phyloP scores from a whole-genome alignment of 2,113 vertebrate species.

The Oceanodroma tethys region DNA sequence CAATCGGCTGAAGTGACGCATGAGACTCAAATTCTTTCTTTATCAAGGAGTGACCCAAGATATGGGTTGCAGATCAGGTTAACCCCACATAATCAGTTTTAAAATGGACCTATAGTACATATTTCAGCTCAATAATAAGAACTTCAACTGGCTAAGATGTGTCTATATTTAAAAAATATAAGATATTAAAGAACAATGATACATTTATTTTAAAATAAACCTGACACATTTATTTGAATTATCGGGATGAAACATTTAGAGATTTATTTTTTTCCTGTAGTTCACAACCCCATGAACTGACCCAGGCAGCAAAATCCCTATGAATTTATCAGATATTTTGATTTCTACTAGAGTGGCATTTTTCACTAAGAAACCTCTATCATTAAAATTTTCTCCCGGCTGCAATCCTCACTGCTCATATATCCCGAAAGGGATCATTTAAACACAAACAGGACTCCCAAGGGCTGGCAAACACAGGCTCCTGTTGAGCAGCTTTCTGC shows the following conservation, averaged over 20 bases:
- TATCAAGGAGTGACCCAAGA: background rate
- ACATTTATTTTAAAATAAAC: background rate
- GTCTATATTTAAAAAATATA: background rate
- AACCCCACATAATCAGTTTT: background rate
- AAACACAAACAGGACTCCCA: background rate
- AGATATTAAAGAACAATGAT: background rate
- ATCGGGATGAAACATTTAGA: background rate
- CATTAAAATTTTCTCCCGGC: background rate
- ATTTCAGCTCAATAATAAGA: background rate
- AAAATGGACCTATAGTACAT: background rate
- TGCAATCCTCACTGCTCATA: background rate
- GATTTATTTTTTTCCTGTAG: background rate
- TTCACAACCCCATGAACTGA: background rate
- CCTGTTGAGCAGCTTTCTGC: background rate
- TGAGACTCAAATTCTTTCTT: background rate
- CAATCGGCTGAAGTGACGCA: background rate
- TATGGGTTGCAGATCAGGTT: background rate
- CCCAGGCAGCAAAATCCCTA: background rate
- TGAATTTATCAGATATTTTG: background rate
- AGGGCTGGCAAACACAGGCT: background rate
- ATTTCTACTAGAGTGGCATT: background rate
- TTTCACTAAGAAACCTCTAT: background rate
- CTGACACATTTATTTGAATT: background rate
- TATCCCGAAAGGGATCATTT: background rate
- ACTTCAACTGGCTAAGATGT: background rate